Base-by-base conservation (phyloP, 1,140 invertebrate species). In the Oppia nitens region DNA sequence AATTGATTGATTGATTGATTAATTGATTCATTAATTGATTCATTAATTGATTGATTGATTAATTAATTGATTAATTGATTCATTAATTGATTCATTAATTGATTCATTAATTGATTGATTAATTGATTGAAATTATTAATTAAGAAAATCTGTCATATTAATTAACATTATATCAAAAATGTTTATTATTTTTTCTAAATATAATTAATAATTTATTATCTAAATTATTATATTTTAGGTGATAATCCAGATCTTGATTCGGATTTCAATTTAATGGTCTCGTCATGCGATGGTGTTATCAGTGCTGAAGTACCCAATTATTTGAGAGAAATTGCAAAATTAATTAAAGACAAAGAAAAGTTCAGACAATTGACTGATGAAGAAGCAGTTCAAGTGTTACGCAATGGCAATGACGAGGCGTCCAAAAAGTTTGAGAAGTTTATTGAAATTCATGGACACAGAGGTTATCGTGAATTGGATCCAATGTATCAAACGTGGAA, bases 391-490 rank as follows among this genome's bases (percentile, higher is more conserved):
- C 6, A 9, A 47, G 6, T 54, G 29, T 21, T 58, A 26, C 17
- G 25, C 12, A n/a, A 58, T 9, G 6, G 17, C 20, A 70, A 26
- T 6, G 20, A 55, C n/a, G 53, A 54, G 24, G 9, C 77, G 4
- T 70, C 76, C 47, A 60, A 68, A 17, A 67, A 76, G 49, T 76
- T 83, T 26, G 62, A 73, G 1, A 62, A 70, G 3, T 85, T 88
- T 66, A 68, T 87, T n/a, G 62, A 77, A n/a, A 71, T 74, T 60
- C 82, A 87, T 66, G 85, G 84, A 1, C 82, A 87, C 69, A 75
- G 85, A 62, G 77, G 78, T 63, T 71, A 83, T 26, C 78, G 79
- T 70, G 86, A 89, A 81, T 76, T 85, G 65, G 84, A 86, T 64
- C 66, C 85, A 0, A 66, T 68, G 2, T 74, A 77, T 2, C 76